Base-by-base conservation (phyloP, 1,140 invertebrate genomes). In the Sesamia nonagrioides region DNA sequence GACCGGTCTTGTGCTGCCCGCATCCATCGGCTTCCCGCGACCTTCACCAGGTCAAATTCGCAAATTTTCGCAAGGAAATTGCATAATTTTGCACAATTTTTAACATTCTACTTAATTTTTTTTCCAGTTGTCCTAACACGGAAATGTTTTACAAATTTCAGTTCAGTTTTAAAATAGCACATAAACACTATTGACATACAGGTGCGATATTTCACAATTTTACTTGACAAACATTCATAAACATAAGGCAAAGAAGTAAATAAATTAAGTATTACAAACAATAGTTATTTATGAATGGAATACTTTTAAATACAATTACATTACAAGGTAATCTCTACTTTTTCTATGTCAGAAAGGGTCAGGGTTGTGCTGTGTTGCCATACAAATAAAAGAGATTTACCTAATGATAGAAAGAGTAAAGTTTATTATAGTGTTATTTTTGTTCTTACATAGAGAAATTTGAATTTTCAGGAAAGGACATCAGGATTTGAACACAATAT, bases 251-350 rank as follows among this genome's bases (percentile, higher is more conserved):
- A 66, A 66, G n/a, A n/a, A n/a, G n/a, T 17, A 42, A 11, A 42
- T 66, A 42, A n/a, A 40, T 63, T 18, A 66, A 8, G 17, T 11
- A 42, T 9, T 42, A 4, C 37, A 66, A 66, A 66, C 17, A 66
- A 66, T 17, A 42, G 11, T 42, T 42, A 63, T 63, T n/a, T 63
- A 40, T 63, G 60, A 40, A 63, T 40, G 33, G 60, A 18, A 40
- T 63, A 42, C 37, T 66, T 66, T 42, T 45, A 42, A 13, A 66
- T 37, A 66, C 42, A 66, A 42, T 17, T 8, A 18, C 35, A 17
- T 40, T 8, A 42, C 54, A 58, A 27, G 54, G 54, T 33, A 58
- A 58, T 58, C 61, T 45, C 11, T 37, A 7, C n/a, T 61, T 1
- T 66, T 66, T 18, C 37, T 66, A 18, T 13, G 60, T 18, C 2